A percentile compares a stretch with the other conserved stretches of the same genome.
Conservation (phyloP, 2,113 vertebrate species). For the Seriola dumerili region DNA sequence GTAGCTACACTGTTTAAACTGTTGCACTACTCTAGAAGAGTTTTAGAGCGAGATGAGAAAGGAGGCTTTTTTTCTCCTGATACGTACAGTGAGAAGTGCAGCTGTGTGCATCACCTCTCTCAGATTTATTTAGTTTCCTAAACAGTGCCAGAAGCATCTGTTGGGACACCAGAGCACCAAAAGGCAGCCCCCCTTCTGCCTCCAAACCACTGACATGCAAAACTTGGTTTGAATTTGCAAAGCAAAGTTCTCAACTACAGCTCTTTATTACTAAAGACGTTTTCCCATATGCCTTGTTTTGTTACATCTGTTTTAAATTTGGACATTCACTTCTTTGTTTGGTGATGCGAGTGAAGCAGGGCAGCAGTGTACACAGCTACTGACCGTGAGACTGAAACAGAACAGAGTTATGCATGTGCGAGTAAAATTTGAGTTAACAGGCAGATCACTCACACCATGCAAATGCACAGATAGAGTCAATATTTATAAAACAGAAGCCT, state of each 20-base stretch:
- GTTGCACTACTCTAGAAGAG: constrained; percentile 2
- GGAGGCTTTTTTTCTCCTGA: neutral
- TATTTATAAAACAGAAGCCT: neutral
- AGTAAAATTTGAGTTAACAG: neutral
- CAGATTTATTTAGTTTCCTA: neutral
- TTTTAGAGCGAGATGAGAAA: neutral
- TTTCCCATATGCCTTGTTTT: neutral
- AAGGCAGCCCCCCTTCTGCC: no score
- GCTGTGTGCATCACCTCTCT: neutral
- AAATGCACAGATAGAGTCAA: neutral
- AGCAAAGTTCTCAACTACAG: neutral
- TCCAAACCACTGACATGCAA: neutral
- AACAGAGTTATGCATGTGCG: neutral
- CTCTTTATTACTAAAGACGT: neutral
- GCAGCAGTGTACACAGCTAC: neutral
- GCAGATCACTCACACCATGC: neutral
- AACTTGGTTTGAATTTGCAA: constrained; percentile 32
- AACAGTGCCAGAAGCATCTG: neutral
- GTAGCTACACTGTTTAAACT: constrained; percentile 20
- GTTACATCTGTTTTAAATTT: neutral
- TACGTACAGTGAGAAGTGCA: neutral
- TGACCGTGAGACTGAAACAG: neutral
- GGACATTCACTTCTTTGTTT: constrained; percentile 1
- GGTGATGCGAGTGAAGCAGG: neutral
- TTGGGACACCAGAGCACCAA: neutral